Evolutionary conservation across 1,140 invertebrate genomes (phyloP).

Genomic region (Euschistus heros): DNA sequence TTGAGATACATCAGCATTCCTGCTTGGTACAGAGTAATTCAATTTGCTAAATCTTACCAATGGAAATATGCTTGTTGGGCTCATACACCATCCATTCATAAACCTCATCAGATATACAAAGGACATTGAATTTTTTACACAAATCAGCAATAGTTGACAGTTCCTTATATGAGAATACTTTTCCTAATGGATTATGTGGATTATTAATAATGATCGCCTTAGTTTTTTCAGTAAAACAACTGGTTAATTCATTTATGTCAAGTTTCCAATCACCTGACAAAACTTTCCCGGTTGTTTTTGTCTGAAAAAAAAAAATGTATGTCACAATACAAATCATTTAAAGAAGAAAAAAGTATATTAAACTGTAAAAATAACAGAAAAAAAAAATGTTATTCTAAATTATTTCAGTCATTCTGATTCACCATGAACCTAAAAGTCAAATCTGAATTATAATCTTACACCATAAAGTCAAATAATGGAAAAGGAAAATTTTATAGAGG

Average conservation of each 20-base stretch:
- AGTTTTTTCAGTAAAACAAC: constrained; percentile 79
- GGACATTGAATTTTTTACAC: constrained; percentile 83
- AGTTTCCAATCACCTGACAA: constrained; percentile 82
- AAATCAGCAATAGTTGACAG: constrained; percentile 68
- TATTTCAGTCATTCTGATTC: no score
- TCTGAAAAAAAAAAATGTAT: no score
- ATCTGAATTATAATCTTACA: no score
- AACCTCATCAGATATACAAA: constrained; percentile 93
- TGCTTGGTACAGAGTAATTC: no score
- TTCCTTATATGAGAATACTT: constrained; percentile 67
- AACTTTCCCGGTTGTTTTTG: constrained; percentile 33
- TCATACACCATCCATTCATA: constrained; percentile 96
- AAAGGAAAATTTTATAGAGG: no score
- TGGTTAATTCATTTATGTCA: constrained; percentile 69
- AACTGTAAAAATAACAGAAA: no score
- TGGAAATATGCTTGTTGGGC: constrained; percentile 75
- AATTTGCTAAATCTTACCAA: constrained; percentile 49
- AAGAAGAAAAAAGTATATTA: no score
- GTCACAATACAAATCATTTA: no score
- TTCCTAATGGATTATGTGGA: constrained; percentile 91
- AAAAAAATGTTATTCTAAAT: no score
- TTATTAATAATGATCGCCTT: constrained; percentile 95
- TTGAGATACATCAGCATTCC: no score
- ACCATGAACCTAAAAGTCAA: no score
- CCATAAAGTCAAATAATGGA: no score